phyloP scores from a whole-genome alignment of 2,797 vertebrate species.

The Poeciliopsis gracilis region DNA sequence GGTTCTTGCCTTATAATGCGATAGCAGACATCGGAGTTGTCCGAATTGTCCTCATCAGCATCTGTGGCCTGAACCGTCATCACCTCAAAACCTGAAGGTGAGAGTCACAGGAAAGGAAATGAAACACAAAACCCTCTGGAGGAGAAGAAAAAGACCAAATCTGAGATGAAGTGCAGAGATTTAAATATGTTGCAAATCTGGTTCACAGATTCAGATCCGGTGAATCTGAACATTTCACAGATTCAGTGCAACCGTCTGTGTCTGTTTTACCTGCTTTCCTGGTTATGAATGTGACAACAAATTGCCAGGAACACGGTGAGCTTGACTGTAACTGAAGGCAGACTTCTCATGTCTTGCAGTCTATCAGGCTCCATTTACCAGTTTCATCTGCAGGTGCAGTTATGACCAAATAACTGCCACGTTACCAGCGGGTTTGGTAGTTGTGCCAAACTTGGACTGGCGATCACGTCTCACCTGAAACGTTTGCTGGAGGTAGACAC shows the following conservation, averaged over 20 bases:
- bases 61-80: constrained; percentile 85
- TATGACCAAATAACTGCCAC: not conserved
- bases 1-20: constrained; percentile 61
- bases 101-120: not conserved
- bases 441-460: too few species aligned
- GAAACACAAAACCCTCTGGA: not conserved
- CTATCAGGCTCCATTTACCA: not conserved
- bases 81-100: constrained; percentile 79
- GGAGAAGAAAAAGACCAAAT: not conserved
- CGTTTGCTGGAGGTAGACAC: too few species aligned
- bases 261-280: not conserved
- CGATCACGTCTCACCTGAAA: too few species aligned
- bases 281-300: not conserved
- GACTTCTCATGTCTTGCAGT: not conserved
- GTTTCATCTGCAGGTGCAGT: not conserved
- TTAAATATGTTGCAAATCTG: not conserved
- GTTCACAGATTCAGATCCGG: too few species aligned
- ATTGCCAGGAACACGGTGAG: not conserved
- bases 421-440: too few species aligned
- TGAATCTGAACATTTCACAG: not conserved
- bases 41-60: constrained; percentile 63
- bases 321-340: not conserved
- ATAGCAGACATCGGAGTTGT: constrained; percentile 83
- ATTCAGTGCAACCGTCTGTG: not conserved
- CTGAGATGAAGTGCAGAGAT: not conserved